phyloP scores from a whole-genome alignment of 1,140 invertebrate species.

The Apis cerana region DNA sequence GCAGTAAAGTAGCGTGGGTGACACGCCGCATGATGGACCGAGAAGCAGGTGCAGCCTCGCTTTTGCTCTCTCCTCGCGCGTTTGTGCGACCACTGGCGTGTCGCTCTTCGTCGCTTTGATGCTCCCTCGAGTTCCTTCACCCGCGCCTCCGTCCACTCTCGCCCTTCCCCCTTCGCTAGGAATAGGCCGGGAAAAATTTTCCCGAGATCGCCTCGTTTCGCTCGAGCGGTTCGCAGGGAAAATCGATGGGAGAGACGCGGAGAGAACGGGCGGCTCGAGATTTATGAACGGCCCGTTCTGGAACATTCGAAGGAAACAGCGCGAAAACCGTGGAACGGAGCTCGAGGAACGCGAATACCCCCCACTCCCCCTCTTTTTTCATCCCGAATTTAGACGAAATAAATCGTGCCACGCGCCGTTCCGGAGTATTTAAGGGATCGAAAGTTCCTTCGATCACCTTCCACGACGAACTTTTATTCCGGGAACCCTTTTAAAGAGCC shows the following conservation, averaged over 20 bases:
- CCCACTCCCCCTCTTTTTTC: not conserved
- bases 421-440: too few relatives aligned
- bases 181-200: too few relatives aligned
- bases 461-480: slow-evolving; percentile 54
- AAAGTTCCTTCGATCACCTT: slow-evolving; percentile 21
- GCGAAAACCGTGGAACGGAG: slow-evolving; percentile 52
- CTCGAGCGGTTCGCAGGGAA: too few relatives aligned
- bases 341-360: not conserved
- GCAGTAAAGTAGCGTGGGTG: slow-evolving; percentile 81
- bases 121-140: not conserved
- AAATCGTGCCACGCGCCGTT: not conserved
- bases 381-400: slow-evolving; percentile 36
- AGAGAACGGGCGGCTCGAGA: slow-evolving; percentile 65
- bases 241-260: too few relatives aligned
- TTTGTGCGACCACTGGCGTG: slow-evolving; percentile 58
- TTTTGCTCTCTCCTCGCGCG: slow-evolving; percentile 62
- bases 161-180: too few relatives aligned
- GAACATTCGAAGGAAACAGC: slow-evolving; percentile 65
- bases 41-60: slow-evolving; percentile 77
- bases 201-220: too few relatives aligned
- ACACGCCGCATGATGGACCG: slow-evolving; percentile 78
- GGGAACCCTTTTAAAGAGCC: slow-evolving; percentile 60
- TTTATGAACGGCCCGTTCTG: slow-evolving; percentile 65
- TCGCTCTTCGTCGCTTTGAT: slow-evolving; percentile 44
- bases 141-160: too few relatives aligned